These are phyloP conservation scores for Hypselothyrea guttata DNA, from an alignment of 2,888 invertebrate genomes.

Conservation along the genomic window DNA sequence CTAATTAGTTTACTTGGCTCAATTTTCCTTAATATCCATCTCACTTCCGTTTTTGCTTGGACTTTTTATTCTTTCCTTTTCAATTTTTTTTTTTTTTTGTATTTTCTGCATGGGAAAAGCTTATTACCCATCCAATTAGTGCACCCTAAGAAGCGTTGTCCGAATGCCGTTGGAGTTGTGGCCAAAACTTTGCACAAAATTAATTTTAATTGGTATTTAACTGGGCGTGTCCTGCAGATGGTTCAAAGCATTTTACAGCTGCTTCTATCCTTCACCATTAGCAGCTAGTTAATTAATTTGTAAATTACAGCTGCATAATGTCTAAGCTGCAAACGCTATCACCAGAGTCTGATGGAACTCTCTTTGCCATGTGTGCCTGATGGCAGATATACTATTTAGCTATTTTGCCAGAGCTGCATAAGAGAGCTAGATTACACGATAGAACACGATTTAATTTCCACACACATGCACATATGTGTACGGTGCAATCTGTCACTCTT, in stretches of 20 bases:
- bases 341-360: too few relatives aligned
- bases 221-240: constrained; percentile 53
- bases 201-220: constrained; percentile 74
- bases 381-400: constrained; percentile 43
- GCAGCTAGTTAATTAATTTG: not conserved
- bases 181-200: constrained; percentile 62
- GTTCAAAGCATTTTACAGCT: constrained; percentile 39
- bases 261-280: not conserved
- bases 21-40: constrained; percentile 25
- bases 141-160: constrained; percentile 19
- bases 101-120: constrained; percentile 15
- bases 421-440: constrained; percentile 79
- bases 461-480: constrained; percentile 35
- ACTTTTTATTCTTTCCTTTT: not conserved
- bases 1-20: constrained; percentile 53
- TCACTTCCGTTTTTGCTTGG: not conserved
- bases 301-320: too few relatives aligned
- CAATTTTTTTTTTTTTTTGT: not conserved
- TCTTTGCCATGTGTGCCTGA: constrained; percentile 35
- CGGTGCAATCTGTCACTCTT: constrained; percentile 26
- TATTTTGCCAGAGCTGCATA: constrained; percentile 56
- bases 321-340: too few relatives aligned
- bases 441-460: constrained; percentile 81
- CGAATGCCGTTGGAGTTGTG: constrained; percentile 13
- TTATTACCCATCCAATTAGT: constrained; percentile 66